phyloP scores from a whole-genome alignment of 2,113 vertebrate species.

The Eretmodus cyanostictus region DNA sequence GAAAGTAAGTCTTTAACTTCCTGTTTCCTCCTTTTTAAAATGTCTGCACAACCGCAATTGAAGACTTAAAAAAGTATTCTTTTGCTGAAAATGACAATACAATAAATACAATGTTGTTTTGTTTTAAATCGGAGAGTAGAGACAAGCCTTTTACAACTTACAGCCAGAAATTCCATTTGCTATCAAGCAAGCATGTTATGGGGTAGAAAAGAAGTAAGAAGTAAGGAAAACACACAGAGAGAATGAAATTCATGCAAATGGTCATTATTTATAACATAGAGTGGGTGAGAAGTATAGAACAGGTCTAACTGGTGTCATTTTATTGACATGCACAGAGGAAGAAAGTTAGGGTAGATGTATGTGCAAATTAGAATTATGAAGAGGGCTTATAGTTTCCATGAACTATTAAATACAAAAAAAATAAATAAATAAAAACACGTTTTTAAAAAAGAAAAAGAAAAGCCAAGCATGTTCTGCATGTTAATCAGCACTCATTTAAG shows the following conservation, averaged over 20 bases:
- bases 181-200: constrained; percentile 89
- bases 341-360: neutral
- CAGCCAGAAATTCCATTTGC: constrained; percentile 98
- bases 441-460: constrained; percentile 4
- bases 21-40: neutral
- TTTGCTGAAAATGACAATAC: neutral
- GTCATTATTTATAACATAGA: constrained; percentile 60
- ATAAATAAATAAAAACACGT: neutral
- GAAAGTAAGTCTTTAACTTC: neutral
- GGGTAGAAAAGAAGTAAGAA: constrained; percentile 81
- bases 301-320: neutral
- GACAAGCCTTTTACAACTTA: constrained; percentile 81
- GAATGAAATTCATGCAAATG: constrained; percentile 74
- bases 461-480: constrained; percentile 16
- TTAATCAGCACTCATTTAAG: constrained; percentile 22
- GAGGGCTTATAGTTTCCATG: neutral
- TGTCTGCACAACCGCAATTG: neutral
- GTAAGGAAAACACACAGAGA: constrained; percentile 79
- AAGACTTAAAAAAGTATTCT: neutral
- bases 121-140: constrained; percentile 14
- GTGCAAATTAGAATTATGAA: constrained; percentile 4
- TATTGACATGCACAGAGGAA: constrained; percentile 44
- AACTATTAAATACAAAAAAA: constrained; percentile 10
- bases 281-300: constrained; percentile 32
- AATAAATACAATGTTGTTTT: neutral